A percentile compares a stretch with the other conserved stretches of the same genome.
Evolutionary conservation across 2,113 vertebrate genomes (phyloP).

Genomic region (Microtus richardsoni): DNA sequence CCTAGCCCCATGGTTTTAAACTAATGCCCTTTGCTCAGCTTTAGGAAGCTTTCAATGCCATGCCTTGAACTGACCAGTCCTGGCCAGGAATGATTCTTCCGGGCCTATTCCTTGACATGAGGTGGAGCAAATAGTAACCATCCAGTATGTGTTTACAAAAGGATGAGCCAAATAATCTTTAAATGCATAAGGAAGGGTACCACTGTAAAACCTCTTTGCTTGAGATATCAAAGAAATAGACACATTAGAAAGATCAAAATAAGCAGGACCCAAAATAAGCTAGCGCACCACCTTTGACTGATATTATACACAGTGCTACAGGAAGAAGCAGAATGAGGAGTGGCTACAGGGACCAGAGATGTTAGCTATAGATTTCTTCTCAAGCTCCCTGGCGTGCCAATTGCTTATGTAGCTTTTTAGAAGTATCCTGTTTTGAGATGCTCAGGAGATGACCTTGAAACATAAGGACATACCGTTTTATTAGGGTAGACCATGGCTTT

Average conservation of each 20-base stretch:
- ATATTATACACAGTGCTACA: not conserved
- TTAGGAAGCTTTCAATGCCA: not conserved
- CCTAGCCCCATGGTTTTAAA: not conserved
- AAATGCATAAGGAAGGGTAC: slow-evolving; percentile 1
- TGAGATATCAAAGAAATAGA: slow-evolving; percentile 16
- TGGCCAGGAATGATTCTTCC: not conserved
- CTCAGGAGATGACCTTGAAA: not conserved
- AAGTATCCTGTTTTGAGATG: not conserved
- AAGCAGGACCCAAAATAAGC: not conserved
- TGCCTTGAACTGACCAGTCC: not conserved
- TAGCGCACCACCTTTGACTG: not conserved
- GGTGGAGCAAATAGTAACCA: not conserved
- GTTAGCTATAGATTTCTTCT: not conserved
- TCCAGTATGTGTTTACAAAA: not conserved
- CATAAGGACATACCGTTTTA: not conserved
- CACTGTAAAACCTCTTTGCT: not conserved
- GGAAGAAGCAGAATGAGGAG: not conserved
- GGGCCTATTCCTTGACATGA: not conserved
- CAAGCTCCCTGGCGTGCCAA: not conserved
- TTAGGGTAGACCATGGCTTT: not conserved
- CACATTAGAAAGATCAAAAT: not conserved
- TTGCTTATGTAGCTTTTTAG: not conserved
- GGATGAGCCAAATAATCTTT: not conserved
- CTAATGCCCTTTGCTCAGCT: not conserved
- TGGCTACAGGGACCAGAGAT: not conserved